phyloP scores from a whole-genome alignment of 2,797 vertebrate genomes.

The Spondyliosoma cantharus region DNA sequence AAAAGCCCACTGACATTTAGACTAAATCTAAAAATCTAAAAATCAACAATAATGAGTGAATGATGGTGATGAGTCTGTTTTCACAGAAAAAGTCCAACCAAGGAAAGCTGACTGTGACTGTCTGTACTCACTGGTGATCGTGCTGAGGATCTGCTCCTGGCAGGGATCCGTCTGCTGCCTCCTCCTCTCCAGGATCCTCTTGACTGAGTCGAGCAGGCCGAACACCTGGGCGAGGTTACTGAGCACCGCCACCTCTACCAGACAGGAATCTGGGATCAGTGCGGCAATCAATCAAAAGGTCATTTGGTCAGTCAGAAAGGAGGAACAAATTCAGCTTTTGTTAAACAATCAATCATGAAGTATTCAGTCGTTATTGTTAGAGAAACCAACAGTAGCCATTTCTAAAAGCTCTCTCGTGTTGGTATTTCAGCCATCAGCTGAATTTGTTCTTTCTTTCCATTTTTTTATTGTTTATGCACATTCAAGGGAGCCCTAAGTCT shows the following conservation, averaged over 20 bases:
- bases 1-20: neutral
- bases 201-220: slow-evolving; percentile 93
- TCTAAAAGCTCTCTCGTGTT: neutral
- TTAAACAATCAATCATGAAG: neutral
- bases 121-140: slow-evolving; percentile 86
- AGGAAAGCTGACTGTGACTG: neutral
- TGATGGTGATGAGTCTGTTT: neutral
- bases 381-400: neutral
- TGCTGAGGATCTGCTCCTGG: slow-evolving; percentile 90
- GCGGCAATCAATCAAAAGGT: slow-evolving; percentile 72
- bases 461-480: neutral
- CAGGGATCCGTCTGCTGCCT: slow-evolving; percentile 90
- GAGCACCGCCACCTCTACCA: slow-evolving; percentile 94
- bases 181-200: slow-evolving; percentile 91
- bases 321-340: slow-evolving; percentile 58
- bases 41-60: too few relatives aligned
- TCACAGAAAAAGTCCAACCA: neutral
- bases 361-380: neutral
- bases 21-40: too few relatives aligned
- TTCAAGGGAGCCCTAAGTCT: neutral
- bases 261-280: slow-evolving; percentile 81
- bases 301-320: slow-evolving; percentile 64
- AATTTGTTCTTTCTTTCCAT: slow-evolving; percentile 62
- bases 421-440: slow-evolving; percentile 27
- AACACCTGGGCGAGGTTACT: slow-evolving; percentile 97